phyloP scores from a whole-genome alignment of 2,797 vertebrate species.

The Euthynnus affinis region DNA sequence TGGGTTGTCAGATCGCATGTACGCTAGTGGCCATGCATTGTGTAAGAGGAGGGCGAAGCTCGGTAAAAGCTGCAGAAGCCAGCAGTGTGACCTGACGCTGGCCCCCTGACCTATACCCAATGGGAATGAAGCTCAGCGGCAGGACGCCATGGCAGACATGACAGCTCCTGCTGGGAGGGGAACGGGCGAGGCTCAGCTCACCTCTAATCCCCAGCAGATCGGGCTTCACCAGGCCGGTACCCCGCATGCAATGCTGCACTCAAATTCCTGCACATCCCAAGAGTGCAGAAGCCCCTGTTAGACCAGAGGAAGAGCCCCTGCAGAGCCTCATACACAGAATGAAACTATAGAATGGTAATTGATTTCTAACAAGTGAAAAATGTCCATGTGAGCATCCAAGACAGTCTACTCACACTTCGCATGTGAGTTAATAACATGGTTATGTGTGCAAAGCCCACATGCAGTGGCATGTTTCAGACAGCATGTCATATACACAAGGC shows the following conservation, averaged over 20 bases:
- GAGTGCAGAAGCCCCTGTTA: constrained; percentile 30
- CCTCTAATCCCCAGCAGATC: constrained; percentile 64
- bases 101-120: constrained; percentile 69
- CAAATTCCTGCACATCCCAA: constrained; percentile 60
- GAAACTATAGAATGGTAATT: constrained; percentile 21
- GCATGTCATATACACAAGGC: constrained; percentile 42
- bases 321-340: constrained; percentile 24
- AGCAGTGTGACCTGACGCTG: constrained; percentile 69
- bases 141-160: constrained; percentile 61
- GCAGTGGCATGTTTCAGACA: constrained; percentile 57
- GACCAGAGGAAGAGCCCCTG: constrained; percentile 53
- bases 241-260: constrained; percentile 33
- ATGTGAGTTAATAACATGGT: constrained; percentile 20
- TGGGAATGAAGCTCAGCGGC: constrained; percentile 64
- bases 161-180: constrained; percentile 76
- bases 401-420: constrained; percentile 48
- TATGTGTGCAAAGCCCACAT: constrained; percentile 37
- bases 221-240: constrained; percentile 41
- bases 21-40: constrained; percentile 25
- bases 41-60: constrained; percentile 36
- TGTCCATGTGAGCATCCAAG: constrained; percentile 29
- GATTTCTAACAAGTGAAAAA: constrained; percentile 35
- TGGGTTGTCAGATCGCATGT: constrained; percentile 67
- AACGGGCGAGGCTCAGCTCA: constrained; percentile 58
- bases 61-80: constrained; percentile 53